These are phyloP conservation scores for Drosophila setosimentum DNA, from an alignment of 2,888 invertebrate species.

Conservation along the genomic window DNA sequence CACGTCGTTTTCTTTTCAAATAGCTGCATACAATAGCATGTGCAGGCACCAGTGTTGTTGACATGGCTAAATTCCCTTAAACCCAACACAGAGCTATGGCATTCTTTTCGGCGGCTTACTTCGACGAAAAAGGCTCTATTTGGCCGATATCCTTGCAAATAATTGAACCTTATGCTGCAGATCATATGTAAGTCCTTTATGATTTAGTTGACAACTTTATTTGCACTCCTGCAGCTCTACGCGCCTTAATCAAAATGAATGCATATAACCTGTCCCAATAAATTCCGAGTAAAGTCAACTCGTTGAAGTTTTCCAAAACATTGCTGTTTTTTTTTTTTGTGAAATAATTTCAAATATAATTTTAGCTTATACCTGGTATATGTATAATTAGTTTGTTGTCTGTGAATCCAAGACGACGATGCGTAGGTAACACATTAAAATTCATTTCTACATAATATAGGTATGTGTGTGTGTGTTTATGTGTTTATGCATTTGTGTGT, in stretches of 20 bases:
- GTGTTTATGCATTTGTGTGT: constrained; percentile 11
- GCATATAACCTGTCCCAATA: neutral
- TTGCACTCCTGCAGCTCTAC: constrained; percentile 88
- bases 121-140: neutral
- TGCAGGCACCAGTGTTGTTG: neutral
- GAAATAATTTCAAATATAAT: constrained; percentile 75
- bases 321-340: constrained; percentile 51
- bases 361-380: constrained; percentile 73
- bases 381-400: constrained; percentile 67
- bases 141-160: neutral
- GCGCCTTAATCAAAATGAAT: neutral
- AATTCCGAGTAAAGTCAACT: neutral
- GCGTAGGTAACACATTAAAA: constrained; percentile 76
- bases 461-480: constrained; percentile 29
- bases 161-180: constrained; percentile 97
- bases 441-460: constrained; percentile 71
- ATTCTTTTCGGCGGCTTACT: neutral
- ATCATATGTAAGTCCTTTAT: constrained; percentile 96
- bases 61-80: neutral
- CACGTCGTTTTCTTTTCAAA: neutral
- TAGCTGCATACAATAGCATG: neutral
- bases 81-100: neutral
- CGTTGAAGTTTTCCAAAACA: neutral
- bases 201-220: constrained; percentile 87
- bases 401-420: constrained; percentile 65